These are phyloP conservation scores for Scolopax mira DNA, from an alignment of 2,113 vertebrate species.

Conservation along the genomic window DNA sequence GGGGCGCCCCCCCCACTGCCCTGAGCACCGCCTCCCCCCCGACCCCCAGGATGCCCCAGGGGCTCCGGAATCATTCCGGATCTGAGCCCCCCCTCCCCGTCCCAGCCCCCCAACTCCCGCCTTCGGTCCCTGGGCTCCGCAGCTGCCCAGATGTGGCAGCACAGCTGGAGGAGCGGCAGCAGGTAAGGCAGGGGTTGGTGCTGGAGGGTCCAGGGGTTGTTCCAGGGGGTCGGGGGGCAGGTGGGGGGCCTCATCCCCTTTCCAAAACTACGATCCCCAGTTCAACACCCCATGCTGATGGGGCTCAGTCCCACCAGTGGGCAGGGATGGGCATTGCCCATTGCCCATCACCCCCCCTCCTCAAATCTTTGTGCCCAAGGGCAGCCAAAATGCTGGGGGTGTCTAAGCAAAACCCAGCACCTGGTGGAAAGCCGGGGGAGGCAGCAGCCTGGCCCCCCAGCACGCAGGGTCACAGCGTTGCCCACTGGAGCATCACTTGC, in stretches of 20 bases:
- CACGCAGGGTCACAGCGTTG: not conserved
- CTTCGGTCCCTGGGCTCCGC: not conserved
- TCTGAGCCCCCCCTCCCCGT: too few relatives aligned
- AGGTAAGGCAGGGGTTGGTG: not conserved
- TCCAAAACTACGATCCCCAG: not conserved
- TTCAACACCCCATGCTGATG: not conserved
- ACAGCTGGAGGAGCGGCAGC: not conserved
- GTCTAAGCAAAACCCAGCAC: not conserved
- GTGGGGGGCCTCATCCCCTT: not conserved
- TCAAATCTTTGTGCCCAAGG: not conserved
- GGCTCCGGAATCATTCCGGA: not conserved
- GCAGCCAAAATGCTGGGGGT: not conserved
- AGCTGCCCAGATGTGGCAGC: conserved; percentile 24
- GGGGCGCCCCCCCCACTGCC: not conserved
- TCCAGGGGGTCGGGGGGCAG: too few relatives aligned
- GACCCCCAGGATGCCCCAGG: too few relatives aligned
- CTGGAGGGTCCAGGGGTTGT: not conserved
- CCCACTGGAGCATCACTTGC: not conserved
- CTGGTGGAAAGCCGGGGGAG: not conserved
- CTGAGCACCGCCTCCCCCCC: not conserved
- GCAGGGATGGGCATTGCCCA: not conserved
- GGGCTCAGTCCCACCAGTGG: not conserved
- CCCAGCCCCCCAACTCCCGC: too few relatives aligned
- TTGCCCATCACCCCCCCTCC: not conserved
- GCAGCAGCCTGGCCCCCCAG: not conserved